A percentile compares a stretch with the other conserved stretches of the same genome.
Evolutionary conservation across 1,140 invertebrate genomes (phyloP).

Genomic region (Daktulosphaira vitifoliae): DNA sequence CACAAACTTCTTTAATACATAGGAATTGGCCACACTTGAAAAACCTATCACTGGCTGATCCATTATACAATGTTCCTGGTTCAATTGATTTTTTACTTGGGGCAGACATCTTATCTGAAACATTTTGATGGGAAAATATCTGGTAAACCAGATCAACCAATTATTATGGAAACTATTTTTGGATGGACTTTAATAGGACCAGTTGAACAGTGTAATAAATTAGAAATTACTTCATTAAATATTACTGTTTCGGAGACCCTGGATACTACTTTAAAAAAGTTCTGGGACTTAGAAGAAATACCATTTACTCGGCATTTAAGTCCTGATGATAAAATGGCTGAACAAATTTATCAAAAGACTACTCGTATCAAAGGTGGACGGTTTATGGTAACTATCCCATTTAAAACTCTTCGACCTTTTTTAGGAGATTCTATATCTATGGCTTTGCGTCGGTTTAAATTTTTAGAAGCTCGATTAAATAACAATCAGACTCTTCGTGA

Average conservation of each 20-base stretch:
- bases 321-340: neutral
- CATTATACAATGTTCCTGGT: neutral
- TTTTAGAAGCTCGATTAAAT: neutral
- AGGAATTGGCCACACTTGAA: neutral
- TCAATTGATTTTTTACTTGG: neutral
- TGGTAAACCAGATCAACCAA: slow-evolving; percentile 70
- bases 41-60: neutral
- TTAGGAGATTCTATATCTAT: neutral
- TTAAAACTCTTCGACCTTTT: neutral
- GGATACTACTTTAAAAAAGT: neutral
- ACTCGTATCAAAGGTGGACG: neutral
- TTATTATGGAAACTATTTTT: slow-evolving; percentile 66
- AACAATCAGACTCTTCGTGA: neutral
- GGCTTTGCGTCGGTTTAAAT: neutral
- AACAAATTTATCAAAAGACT: neutral
- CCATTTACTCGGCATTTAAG: neutral
- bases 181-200: neutral
- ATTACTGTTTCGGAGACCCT: neutral
- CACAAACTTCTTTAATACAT: neutral
- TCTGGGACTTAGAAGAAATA: neutral
- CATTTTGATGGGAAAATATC: slow-evolving; percentile 79
- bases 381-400: neutral
- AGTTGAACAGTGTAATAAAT: neutral
- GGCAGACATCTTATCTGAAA: too few species aligned
- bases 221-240: neutral